Conservation (phyloP, 2,888 invertebrate genomes). For the Lithosia quadra region DNA sequence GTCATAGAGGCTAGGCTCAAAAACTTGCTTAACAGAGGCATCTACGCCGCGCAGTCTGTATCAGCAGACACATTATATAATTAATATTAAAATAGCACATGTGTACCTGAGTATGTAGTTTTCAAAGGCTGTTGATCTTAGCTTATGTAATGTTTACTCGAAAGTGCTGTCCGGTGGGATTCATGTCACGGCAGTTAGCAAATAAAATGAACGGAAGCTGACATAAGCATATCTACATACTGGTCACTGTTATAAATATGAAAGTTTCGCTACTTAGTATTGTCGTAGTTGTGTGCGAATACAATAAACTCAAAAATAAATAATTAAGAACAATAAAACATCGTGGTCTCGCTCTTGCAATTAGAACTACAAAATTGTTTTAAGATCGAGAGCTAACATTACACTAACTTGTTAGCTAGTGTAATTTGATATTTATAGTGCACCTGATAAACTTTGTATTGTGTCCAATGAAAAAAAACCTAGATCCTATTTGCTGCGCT, state of each 20-base stretch:
- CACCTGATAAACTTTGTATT: too few relatives aligned
- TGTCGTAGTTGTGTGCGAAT: not conserved
- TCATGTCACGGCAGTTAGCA: conserved; percentile 36
- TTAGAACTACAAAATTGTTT: not conserved
- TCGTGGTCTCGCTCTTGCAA: too few relatives aligned
- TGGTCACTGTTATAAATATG: not conserved
- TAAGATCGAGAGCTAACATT: not conserved
- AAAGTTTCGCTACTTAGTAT: not conserved
- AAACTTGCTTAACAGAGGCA: conserved; percentile 17
- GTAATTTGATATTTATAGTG: too few relatives aligned
- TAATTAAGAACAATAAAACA: not conserved
- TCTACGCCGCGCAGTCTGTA: conserved; percentile 66
- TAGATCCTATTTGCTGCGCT: too few relatives aligned
- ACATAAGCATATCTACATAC: conserved; percentile 23
- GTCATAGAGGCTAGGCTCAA: conserved; percentile 18
- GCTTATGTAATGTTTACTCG: conserved; percentile 47
- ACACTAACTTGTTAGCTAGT: not conserved
- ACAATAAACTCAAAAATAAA: not conserved
- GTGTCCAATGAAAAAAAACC: too few relatives aligned
- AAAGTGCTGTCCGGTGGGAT: conserved; percentile 43
- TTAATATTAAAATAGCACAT: conserved; percentile 32
- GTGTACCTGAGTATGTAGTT: conserved; percentile 33
- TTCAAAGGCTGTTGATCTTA: conserved; percentile 33
- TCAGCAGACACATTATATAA: conserved; percentile 61
- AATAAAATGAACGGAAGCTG: conserved; percentile 40